Evolutionary conservation across 2,888 invertebrate genomes (phyloP), one percentile per base, ranked within the genome.

Genomic region (Xylota segnis): DNA sequence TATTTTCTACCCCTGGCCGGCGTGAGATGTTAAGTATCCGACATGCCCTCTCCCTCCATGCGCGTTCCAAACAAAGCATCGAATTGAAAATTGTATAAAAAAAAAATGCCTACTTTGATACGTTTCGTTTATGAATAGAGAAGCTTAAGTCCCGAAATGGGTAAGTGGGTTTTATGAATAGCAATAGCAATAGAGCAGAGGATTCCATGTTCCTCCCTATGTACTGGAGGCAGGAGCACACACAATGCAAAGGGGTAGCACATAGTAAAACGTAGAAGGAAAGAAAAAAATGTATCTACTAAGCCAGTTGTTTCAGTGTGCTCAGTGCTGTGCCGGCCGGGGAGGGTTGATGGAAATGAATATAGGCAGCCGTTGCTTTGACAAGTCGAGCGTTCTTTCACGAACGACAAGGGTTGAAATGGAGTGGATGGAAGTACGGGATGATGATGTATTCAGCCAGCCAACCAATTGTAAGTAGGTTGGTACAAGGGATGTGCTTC

Each of bases 91-190:
- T 86, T 68, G 68, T 72, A 29, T 76, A 75, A 54, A 45, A 56
- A 75, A 76, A 72, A 72, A 83, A 68, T 86, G 82, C 86, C 86
- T 86, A 81, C 86, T 76, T 82, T 82, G 86, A 82, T 81, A 86
- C 68, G 86, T 86, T 74, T 76, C 68, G 59, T 68, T 83, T 82
- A 68, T 86, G 86, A 86, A 86, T 84, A 84, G 86, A 82, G 86
- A 77, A 86, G 82, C 86, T 86, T 86, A 86, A 82, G 76, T 68
- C 86, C 77, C 72, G 82, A 86, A 86, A 86, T 86, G 86, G 86
- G 86, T 86, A 86, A 86, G 86, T 86, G 82, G 86, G 86, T 86
- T 86, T 86, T 77, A 77, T 86, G 86, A 86, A 86, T 86, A 86
- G 86, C 76, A 79, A 65, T 65, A 63, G 70, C 45, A 86, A 70